Base-by-base conservation (phyloP, 1,140 invertebrate genomes). In the Zaprionus vittiger region DNA sequence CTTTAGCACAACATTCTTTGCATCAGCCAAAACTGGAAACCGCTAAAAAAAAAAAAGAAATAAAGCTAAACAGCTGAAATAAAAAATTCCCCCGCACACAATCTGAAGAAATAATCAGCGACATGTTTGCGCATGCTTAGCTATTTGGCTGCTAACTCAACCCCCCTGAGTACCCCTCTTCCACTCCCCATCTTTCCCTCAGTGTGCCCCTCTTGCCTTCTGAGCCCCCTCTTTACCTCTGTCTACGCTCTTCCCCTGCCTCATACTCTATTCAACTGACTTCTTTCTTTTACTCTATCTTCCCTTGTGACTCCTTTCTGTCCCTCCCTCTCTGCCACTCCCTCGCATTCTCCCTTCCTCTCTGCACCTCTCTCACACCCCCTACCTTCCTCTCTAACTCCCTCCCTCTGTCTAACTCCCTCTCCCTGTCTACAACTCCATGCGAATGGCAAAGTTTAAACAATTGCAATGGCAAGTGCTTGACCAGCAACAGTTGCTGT, bases 381-480 rank as follows among this genome's bases (percentile, higher is more conserved):
- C 12, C 20, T 11, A 20, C 11, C 6, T 17, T 7, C 7, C 26
- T 56, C 54, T 56, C 41, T 37, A 14, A 49, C 44, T 5, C 38
- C 28, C 24, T 17, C 26, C 59, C 37, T 38, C 26, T 57, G 22
- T 44, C 64, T 49, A 62, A 44, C n/a, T 74, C 9, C 54, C 47
- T 49, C 47, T 11, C 47, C 4, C 9, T 4, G n/a, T 49, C 47
- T 38, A 52, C 24, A 34, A 62, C 37, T 24, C 22, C 71, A 37
- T 72, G 75, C 83, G 64, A 89, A 89, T 89, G 81, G 64, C 84
- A 84, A 89, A 89, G 84, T 79, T 84, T 79, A 84, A 81, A 64
- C 66, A 73, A 72, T 74, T 70, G 73, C 72, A 68, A 34, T 65
- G 26, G 22, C 54, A 26, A 64, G 38, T 34, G 60, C 62, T 65